Conservation (phyloP, 2,888 invertebrate genomes). For the Eupithecia exiguata region DNA sequence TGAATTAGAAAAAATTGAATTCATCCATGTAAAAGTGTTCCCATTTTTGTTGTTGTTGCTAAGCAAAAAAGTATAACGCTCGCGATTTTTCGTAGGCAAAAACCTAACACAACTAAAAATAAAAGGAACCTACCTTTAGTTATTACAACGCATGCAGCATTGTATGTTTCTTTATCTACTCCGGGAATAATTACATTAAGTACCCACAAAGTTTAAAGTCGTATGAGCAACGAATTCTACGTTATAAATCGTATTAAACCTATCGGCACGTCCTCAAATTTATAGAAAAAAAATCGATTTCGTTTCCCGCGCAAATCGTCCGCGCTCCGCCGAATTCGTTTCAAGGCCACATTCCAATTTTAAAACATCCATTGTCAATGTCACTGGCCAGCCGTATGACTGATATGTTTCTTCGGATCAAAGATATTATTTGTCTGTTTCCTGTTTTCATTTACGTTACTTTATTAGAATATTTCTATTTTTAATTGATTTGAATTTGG, state of each 20-base stretch:
- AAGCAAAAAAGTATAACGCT: conserved; percentile 13
- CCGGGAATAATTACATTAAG: not conserved
- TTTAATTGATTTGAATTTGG: not conserved
- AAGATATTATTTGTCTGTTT: not conserved
- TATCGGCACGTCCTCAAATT: conserved; percentile 41
- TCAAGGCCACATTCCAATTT: conserved; percentile 81
- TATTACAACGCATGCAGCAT: not conserved
- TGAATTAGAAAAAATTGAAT: conserved; percentile 31
- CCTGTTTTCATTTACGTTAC: not conserved
- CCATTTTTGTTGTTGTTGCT: conserved; percentile 19
- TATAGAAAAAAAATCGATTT: conserved; percentile 62
- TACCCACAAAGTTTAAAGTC: not conserved
- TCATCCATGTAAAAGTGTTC: conserved; percentile 15
- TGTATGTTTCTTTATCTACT: not conserved
- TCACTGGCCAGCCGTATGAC: conserved; percentile 67
- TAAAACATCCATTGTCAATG: conserved; percentile 80
- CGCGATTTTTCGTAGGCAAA: not conserved
- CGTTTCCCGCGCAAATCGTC: conserved; percentile 69
- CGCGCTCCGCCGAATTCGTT: conserved; percentile 71
- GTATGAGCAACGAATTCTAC: conserved; percentile 44
- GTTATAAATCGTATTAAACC: conserved; percentile 54
- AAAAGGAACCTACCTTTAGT: not conserved
- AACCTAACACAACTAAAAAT: not conserved
- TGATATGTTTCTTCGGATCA: conserved; percentile 65
- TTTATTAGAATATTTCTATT: not conserved